A percentile compares a stretch with the other conserved stretches of the same genome.
Evolutionary conservation across 2,113 vertebrate species (phyloP).

Genomic region (Falcunculus frontatus): DNA sequence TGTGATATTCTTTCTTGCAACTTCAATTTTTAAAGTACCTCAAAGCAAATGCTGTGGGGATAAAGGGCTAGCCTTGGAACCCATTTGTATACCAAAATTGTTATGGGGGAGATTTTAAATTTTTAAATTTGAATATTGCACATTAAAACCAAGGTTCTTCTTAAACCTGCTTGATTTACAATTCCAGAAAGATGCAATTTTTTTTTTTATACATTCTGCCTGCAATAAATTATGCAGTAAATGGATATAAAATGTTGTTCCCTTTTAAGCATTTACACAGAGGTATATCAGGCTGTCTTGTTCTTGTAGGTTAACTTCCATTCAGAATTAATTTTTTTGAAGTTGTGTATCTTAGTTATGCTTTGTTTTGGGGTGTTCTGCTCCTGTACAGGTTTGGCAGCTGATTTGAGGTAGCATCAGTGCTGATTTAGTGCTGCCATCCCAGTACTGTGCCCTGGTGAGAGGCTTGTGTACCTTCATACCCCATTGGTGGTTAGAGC

Average conservation of each 20-base stretch:
- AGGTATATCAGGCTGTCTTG: constrained; percentile 2
- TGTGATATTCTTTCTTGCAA: constrained; percentile 22
- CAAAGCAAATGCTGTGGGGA: constrained; percentile 41
- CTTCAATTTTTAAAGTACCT: constrained; percentile 61
- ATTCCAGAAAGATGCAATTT: not conserved
- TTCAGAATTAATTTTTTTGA: not conserved
- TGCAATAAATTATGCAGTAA: constrained; percentile 45
- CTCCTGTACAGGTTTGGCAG: constrained; percentile 24
- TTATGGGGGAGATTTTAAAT: constrained; percentile 29
- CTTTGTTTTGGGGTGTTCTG: constrained; percentile 35
- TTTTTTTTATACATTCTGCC: not conserved
- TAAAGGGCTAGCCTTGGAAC: constrained; percentile 50
- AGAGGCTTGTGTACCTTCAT: not conserved
- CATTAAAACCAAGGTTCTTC: constrained; percentile 46
- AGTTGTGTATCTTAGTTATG: constrained; percentile 8
- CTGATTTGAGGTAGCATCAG: constrained; percentile 2
- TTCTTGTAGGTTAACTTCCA: not conserved
- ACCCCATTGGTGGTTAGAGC: constrained; percentile 6
- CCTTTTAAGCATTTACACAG: constrained; percentile 42
- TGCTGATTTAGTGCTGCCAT: not conserved
- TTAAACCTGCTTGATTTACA: constrained; percentile 3
- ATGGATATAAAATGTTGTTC: constrained; percentile 39
- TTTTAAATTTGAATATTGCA: constrained; percentile 68
- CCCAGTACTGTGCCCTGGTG: not conserved
- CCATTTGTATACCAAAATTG: constrained; percentile 41